Evolutionary conservation across 2,888 invertebrate genomes (phyloP), one percentile per base, ranked within the genome.

Genomic region (Linnaemya tessellans): DNA sequence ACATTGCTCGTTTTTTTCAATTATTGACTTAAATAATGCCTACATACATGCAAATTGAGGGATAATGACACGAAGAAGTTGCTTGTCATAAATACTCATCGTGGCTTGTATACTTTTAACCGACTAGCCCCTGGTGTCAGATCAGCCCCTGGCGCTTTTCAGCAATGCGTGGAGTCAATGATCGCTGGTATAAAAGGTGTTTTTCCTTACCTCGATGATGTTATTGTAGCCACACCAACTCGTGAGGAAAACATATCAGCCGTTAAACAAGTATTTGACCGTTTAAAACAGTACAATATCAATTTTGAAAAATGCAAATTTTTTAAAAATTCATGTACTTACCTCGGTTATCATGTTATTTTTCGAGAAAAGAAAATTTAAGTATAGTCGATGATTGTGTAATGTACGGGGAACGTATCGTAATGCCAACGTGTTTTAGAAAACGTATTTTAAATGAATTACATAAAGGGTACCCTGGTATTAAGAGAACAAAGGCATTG

Each of bases 21-120:
- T 84, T 41, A 83, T 87, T 30, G 86, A 84, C 70, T 73, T 85
- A 18, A 83, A 85, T 20, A 87, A 88, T 15, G 87, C 88, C 1
- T n/a, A n/a, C n/a, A n/a, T 88, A 82, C 64, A 51, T 88, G 49
- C 88, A 88, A 77, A 58, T 88, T 3, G 84, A 86, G 43, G 87
- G 85, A 87, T 18, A 84, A 84, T 20, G 71, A 87, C 20, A 84
- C 87, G 3, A 84, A 79, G 9, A 84, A 87, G 22, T 22, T 88
- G 10, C 65, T 84, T 0, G 86, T 86, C 9, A 87, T 86, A 1
- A 85, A 86, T 22, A 87, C 87, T 10, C 79, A 86, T 65, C 83
- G 74, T 13, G 87, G 87, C 0, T 15, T 84, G 3, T 87, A 74
- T 43, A 82, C 81, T 25, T 87, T 84, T 46, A 87, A 88, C 46